Evolutionary conservation across 2,113 vertebrate genomes (phyloP), one percentile per base, ranked within the genome.

Genomic region (Pipa parva): DNA sequence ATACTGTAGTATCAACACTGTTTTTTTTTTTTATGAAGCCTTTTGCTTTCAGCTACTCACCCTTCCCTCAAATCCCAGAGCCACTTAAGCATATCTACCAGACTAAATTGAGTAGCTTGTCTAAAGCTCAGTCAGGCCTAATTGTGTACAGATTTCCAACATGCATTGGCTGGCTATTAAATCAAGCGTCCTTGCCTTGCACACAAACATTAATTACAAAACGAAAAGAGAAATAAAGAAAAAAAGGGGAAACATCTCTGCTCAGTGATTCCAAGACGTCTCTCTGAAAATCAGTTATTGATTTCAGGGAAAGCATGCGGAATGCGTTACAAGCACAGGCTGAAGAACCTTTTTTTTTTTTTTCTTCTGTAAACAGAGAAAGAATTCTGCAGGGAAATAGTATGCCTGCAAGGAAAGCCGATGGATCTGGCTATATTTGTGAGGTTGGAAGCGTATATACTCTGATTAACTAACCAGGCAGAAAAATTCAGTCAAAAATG

Each of bases 241-340:
- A 45, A 57, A 57, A 10, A 18, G 33, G 37, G 65, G 21, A 67
- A 59, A 42, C 31, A 42, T 60, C 29, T 50, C 20, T 29, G 28
- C 45, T 27, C 31, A n/a, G 37, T 52, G 57, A n/a, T 68, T 59
- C 45, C 24, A 59, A 70, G 20, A 45, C 29, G 65, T 60, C 65
- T 60, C 33, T 42, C 9, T 2, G 48, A n/a, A 61, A 51, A 70
- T 70, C 25, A 70, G 60, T 61, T 70, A 70, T 70, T 61, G 58
- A 70, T 61, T 42, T 11, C 20, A 42, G 21, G 18, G 46, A 31
- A 39, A 39, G 54, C 46, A 27, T 39, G 45, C 22, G 20, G 55
- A 49, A 26, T 59, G 57, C 48, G 52, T 70, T 51, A 7, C 25
- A 15, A 27, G 27, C 11, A 37, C 28, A 65, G n/a, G n/a, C 26